Evolutionary conservation across 1,140 invertebrate species (phyloP), one percentile per base, ranked within the genome.

Genomic region (Papilio polyxenes): DNA sequence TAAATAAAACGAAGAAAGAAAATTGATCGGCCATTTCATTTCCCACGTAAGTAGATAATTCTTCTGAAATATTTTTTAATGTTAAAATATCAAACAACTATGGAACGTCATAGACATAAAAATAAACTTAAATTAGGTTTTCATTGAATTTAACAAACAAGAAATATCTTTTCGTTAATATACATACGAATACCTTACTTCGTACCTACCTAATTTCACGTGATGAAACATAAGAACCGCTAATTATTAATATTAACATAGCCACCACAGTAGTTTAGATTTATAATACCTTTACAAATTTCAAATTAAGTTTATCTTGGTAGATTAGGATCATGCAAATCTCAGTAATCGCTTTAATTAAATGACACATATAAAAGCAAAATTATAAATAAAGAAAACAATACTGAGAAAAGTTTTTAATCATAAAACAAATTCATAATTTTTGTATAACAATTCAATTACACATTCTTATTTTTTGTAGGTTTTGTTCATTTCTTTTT

Each of bases 401-500:
- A 13, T 17, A 65, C 10, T 13, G 65, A 37, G 23, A 69, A 72
- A 72, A 11, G 44, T 23, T 51, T 76, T 20, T 49, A 31, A 51
- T 75, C 15, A 51, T 17, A 51, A 13, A 51, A 11, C 10, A 51
- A 20, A 37, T 37, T 31, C n/a, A 20, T 31, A 51, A 51, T 48
- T 23, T 31, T 76, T 79, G 5, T 72, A 20, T 20, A 37, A 37
- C 37, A 13, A 62, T 82, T 77, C 10, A 15, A 72, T 40, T 40
- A 0, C 11, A 37, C 53, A 59, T 23, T 53, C 77, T 85, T 76
- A 88, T 81, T 89, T 88, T 20, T 89, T 89, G 79, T 90, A 90
- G 79, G 87, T 91, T n/a, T 88, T 83, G 44, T 93, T 93, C 92
- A 95, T 95, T 87, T 98, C 96, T 86, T 96, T 97, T 90, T 99